phyloP scores from a whole-genome alignment of 2,113 vertebrate genomes.

The human (Homo sapiens) region GRCh38 chr2:27959501-27960000 shows the following conservation, averaged over 20 bases:
- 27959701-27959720: conserved; percentile 74
- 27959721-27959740: conserved; percentile 71
- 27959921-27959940: conserved; percentile 45
- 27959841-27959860: conserved; percentile 64
- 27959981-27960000: conserved; percentile 40
- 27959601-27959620: background rate
- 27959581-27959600: conserved; percentile 40
- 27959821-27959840: conserved; percentile 45
- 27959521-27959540: conserved; percentile 6
- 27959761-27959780: conserved; percentile 78
- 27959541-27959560: background rate
- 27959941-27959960: conserved; percentile 24
- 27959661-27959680: conserved; percentile 26
- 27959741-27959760: conserved; percentile 81
- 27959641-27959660: background rate
- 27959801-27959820: conserved; percentile 50
- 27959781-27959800: conserved; percentile 65
- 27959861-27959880: conserved; percentile 55
- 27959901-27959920: conserved; percentile 26
- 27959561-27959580: background rate
- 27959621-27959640: conserved; percentile 36
- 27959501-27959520: background rate
- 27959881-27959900: conserved; percentile 52
- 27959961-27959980: conserved; percentile 46
- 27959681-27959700: conserved; percentile 55